Evolutionary conservation across 2,797 vertebrate genomes (phyloP), one percentile per base, ranked within the genome.

Genomic region (Esox masquinongy): DNA sequence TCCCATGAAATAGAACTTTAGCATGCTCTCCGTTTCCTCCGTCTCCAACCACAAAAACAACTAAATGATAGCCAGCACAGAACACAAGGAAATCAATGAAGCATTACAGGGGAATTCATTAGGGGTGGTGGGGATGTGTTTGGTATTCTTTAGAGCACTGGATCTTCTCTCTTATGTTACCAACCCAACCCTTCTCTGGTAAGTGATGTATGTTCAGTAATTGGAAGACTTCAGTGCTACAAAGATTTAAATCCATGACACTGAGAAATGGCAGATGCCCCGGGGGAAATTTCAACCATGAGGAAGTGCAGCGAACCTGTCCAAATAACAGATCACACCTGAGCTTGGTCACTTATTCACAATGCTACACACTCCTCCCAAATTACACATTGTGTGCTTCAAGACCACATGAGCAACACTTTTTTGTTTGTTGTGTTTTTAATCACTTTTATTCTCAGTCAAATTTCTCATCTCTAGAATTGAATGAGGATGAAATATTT

Each of bases 161-260:
- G 71, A 9, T 24, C 24, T n/a, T 64, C 26, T 26, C 39, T 43
- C 72, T n/a, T 31, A 69, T 17, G 49, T 68, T 22, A 75, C 50
- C 50, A 39, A 31, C 26, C 31, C 11, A 61, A 36, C 24, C 43
- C 31, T 17, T 2, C 31, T 68, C 64, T 66, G 86, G 86, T 86
- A 91, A 85, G 91, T 93, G 92, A 92, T 93, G 88, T 88, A 80
- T 93, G 89, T 92, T 92, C 85, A 85, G 88, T 95, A 92, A 95
- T 95, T 95, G 94, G 92, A 91, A 91, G 90, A 91, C 90, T 95
- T 94, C 89, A 91, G 88, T 83, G 90, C 87, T 88, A 89, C 93
- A 93, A 92, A 95, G 92, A 95, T 96, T 95, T 95, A 93, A 92
- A 92, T 94, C 91, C 90, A 85, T 93, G 95, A 95, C 93, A 93